Percentiles rank a stretch among this genome's conserved stretches.
Evolutionary conservation across 2,888 invertebrate species (phyloP).

Genomic region (Polymixis flavicincta): DNA sequence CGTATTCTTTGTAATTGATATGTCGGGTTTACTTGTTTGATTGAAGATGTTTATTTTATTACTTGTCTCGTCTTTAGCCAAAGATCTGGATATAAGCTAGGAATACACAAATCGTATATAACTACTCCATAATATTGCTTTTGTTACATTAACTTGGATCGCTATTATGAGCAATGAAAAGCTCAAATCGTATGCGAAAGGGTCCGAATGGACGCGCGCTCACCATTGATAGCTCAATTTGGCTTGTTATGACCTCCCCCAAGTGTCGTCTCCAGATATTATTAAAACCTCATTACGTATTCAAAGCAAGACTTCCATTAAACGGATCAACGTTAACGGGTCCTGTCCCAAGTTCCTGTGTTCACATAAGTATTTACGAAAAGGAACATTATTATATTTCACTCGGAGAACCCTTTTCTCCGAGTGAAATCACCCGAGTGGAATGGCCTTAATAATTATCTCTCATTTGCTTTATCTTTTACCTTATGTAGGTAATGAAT

Average conservation of each 20-base stretch:
- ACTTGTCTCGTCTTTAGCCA: not conserved
- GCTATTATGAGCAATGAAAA: constrained; percentile 20
- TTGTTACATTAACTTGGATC: not conserved
- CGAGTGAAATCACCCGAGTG: constrained; percentile 69
- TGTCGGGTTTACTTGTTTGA: constrained; percentile 40
- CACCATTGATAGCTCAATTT: constrained; percentile 46
- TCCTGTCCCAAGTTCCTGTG: constrained; percentile 40
- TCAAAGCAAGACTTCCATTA: constrained; percentile 52
- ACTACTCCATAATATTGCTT: not conserved
- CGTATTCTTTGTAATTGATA: constrained; percentile 60
- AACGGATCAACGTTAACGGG: constrained; percentile 59
- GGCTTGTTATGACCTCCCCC: constrained; percentile 17
- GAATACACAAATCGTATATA: not conserved
- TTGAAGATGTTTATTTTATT: constrained; percentile 24
- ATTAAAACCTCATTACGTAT: constrained; percentile 53
- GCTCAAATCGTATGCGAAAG: constrained; percentile 50
- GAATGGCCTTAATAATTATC: constrained; percentile 75
- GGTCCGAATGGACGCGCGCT: constrained; percentile 21
- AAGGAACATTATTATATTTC: constrained; percentile 62
- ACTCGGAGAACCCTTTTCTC: too few relatives aligned
- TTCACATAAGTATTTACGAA: constrained; percentile 63
- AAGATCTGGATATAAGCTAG: not conserved
- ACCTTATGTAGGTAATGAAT: constrained; percentile 74
- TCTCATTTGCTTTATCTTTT: constrained; percentile 75
- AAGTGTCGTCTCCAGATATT: constrained; percentile 50